Base-by-base conservation (phyloP, 1,140 invertebrate genomes). In the Drusus annulatus region DNA sequence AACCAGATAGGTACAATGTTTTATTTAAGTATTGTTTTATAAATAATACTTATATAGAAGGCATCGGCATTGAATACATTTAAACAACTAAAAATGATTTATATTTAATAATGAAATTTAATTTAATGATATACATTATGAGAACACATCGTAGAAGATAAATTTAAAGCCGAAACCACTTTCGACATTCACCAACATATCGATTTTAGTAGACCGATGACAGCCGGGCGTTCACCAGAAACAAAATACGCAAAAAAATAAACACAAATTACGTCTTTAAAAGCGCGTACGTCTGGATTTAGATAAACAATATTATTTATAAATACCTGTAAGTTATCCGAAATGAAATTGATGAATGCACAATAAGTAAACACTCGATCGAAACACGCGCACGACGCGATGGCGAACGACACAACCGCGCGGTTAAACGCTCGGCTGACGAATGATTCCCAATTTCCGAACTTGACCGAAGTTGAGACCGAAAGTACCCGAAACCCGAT, bases 221-320 rank as follows among this genome's bases (percentile, higher is more conserved):
- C 71, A 75, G 71, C 71, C 71, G 71, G 71, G 71, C 71, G 71
- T 75, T 75, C 56, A 75, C 71, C 71, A 54, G 4, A 8, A 58
- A 31, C 50, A 56, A 75, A 16, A 75, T 75, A 31, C n/a, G 21
- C 25, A 58, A 75, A 56, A 56, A 2, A 54, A 75, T 56, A 52
- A 17, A 56, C 50, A 25, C 8, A 15, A 16, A 16, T 8, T 3
- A 13, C 0, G 10, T 21, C 25, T 23, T 13, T 31, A 31, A 16
- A 58, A 13, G 28, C n/a, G 19, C 17, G 3, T 28, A 58, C 25
- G 28, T 28, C 19, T n/a, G 15, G 56, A 56, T 23, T 56, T 71
- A 71, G 21, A 58, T 28, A 31, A 58, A 75, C 69, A 45, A 45
- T 13, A 8, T 45, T 45, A 45, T 45, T 45, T 45, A 45, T 45